Evolutionary conservation across 2,113 vertebrate genomes (phyloP), one percentile per base, ranked within the genome.

Genomic region (Stictonetta naevosa): DNA sequence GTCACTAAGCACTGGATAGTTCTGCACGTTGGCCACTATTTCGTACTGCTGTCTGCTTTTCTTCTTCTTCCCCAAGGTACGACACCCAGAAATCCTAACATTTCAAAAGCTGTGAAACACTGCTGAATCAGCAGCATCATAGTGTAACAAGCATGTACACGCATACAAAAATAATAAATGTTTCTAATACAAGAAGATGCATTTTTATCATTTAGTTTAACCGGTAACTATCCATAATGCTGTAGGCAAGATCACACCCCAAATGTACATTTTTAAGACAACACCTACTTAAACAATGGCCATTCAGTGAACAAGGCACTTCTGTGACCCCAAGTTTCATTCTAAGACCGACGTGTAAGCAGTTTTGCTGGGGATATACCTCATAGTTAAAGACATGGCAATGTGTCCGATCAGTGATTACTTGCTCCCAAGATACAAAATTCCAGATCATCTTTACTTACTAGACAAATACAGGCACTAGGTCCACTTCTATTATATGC

Each of bases 31-130:
- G 59, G 22, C 20, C 73, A 2, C 0, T 26, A 34, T 52, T 93
- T 79, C 64, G 63, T 48, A 53, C 10, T 0, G 0, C 10, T 72
- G 62, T 62, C 55, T 69, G 64, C 17, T 28, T 31, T 33, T 8
- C 1, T 15, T 17, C 26, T 69, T 48, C 3, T 26, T 19, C 5
- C 3, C 3, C 17, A 44, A 46, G 40, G 28, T 23, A 55, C 3
- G 16, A 68, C 13, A 76, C 28, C 11, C 84, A 55, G 52, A 67
- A 90, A 74, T 33, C 53, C 42, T 19, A 59, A 60, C 9, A 31
- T 21, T 34, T 48, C 10, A 44, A 13, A 80, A 67, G 38, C 26
- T 42, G n/a, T 0, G 3, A 80, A 83, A 59, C 13, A 63, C 2
- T 38, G 69, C 34, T 60, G 63, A 63, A 56, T 22, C 46, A 64